A percentile compares a stretch with the other conserved stretches of the same genome.
Conservation (phyloP, 2,113 vertebrate genomes). For the Pheucticus melanocephalus region DNA sequence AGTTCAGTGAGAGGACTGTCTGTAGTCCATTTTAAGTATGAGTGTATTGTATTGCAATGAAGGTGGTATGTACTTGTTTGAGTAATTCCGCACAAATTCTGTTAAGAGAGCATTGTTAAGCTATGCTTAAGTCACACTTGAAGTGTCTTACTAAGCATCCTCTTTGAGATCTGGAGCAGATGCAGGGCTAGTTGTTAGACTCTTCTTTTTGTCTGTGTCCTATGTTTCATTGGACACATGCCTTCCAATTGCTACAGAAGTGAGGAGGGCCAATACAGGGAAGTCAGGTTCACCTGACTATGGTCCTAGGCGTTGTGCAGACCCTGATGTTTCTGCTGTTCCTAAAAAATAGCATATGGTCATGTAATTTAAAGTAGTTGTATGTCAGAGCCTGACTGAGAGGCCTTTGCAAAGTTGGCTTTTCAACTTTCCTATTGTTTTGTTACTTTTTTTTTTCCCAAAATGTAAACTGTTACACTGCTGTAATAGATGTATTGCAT, state of each 20-base stretch:
- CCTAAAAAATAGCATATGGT: background rate
- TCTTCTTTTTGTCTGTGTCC: background rate
- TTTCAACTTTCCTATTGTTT: background rate
- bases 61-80: background rate
- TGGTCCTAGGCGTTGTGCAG: background rate
- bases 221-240: background rate
- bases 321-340: background rate
- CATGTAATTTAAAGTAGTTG: background rate
- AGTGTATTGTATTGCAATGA: background rate
- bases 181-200: background rate
- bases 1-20: background rate
- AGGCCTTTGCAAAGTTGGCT: background rate
- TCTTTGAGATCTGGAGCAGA: background rate
- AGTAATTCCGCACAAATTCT: background rate
- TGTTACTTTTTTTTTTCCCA: background rate
- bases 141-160: background rate
- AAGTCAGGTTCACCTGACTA: background rate
- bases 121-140: background rate
- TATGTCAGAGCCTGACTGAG: background rate
- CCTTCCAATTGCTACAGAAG: background rate
- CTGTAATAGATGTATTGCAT: background rate
- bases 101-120: background rate
- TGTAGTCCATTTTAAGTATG: background rate
- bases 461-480: background rate
- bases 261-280: background rate